phyloP scores from a whole-genome alignment of 2,797 vertebrate genomes.

The Molothrus aeneus region DNA sequence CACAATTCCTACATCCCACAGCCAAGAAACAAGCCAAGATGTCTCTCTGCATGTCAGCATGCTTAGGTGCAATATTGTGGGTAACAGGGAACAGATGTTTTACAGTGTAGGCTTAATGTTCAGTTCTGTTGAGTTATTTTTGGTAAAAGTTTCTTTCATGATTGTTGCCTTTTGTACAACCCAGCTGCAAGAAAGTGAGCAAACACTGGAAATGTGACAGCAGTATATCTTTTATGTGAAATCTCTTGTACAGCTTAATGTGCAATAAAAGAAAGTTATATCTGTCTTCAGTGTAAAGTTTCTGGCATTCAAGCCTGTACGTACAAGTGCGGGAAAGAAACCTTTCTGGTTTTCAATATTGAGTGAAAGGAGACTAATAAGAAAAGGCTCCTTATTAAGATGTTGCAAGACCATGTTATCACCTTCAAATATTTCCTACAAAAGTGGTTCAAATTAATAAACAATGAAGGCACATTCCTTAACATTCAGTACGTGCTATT shows the following conservation, averaged over 20 bases:
- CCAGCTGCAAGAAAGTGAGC: slow-evolving; percentile 79
- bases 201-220: slow-evolving; percentile 80
- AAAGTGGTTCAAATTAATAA: slow-evolving; percentile 52
- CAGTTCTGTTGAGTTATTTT: slow-evolving; percentile 67
- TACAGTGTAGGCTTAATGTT: slow-evolving; percentile 77
- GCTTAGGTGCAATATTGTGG: slow-evolving; percentile 80
- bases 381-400: slow-evolving; percentile 48
- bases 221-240: slow-evolving; percentile 82
- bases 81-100: slow-evolving; percentile 77
- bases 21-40: slow-evolving; percentile 69
- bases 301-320: slow-evolving; percentile 77
- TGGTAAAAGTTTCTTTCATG: slow-evolving; percentile 78
- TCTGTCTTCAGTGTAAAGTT: slow-evolving; percentile 86
- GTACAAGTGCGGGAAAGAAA: slow-evolving; percentile 68
- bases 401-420: slow-evolving; percentile 66
- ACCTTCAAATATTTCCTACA: slow-evolving; percentile 66
- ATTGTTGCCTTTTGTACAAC: slow-evolving; percentile 82
- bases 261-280: slow-evolving; percentile 87
- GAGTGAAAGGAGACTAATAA: slow-evolving; percentile 68
- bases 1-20: slow-evolving; percentile 62
- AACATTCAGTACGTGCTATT: slow-evolving; percentile 26
- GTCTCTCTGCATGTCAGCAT: slow-evolving; percentile 80
- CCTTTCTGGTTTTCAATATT: slow-evolving; percentile 62
- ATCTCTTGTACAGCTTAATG: slow-evolving; percentile 86
- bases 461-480: slow-evolving; percentile 59